Evolutionary conservation across 2,797 vertebrate species (phyloP).

Genomic region (Otolemur crassicaudatus): DNA sequence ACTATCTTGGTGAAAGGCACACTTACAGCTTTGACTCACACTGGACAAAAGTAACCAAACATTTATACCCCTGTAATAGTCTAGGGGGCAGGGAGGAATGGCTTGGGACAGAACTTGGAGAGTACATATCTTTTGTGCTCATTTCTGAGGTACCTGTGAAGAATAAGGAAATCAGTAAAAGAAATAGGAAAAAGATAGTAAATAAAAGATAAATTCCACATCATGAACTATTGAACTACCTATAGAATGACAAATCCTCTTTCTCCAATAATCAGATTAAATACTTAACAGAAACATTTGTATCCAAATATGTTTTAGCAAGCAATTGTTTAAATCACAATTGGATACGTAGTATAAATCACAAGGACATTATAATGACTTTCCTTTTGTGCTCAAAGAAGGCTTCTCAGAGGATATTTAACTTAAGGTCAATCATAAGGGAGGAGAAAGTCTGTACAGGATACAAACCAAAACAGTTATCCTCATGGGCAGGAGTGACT

Average conservation of each 20-base stretch:
- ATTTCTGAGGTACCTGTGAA: not conserved
- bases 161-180: not conserved
- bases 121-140: not conserved
- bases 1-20: too few species aligned
- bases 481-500: not conserved
- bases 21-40: too few species aligned
- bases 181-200: not conserved
- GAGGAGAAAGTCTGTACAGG: not conserved
- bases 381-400: not conserved
- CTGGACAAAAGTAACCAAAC: too few species aligned
- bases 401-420: not conserved
- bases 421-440: not conserved
- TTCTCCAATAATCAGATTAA: conserved; percentile 9
- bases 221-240: not conserved
- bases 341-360: not conserved
- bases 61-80: too few species aligned
- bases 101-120: not conserved
- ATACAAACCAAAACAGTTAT: not conserved
- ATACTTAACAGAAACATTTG: not conserved
- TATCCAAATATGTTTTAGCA: conserved; percentile 11
- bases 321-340: conserved; percentile 33
- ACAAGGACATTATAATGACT: not conserved
- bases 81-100: too few species aligned
- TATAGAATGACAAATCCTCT: not conserved
- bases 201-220: not conserved